These are phyloP conservation scores for Dinomys branickii DNA, from an alignment of 2,113 vertebrate genomes.

Conservation along the genomic window DNA sequence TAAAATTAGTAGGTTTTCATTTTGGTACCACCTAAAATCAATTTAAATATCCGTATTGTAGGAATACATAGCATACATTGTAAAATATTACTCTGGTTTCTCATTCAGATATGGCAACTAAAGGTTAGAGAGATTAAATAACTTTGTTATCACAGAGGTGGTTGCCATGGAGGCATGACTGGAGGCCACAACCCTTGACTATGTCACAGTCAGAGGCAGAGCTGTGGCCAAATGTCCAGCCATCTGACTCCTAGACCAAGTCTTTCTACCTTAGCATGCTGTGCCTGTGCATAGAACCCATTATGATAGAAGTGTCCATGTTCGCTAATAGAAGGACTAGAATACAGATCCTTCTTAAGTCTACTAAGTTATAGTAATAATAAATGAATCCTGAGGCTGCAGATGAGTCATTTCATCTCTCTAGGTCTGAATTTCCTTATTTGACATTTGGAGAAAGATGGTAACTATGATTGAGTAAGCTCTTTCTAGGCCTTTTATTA, in stretches of 20 bases:
- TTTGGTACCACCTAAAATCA: slow-evolving; percentile 34
- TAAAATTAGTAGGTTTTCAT: slow-evolving; percentile 12
- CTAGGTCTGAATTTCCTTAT: slow-evolving; percentile 4
- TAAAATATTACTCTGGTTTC: slow-evolving; percentile 24
- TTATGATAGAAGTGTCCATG: slow-evolving; percentile 16
- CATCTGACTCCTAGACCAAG: not conserved
- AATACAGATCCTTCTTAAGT: slow-evolving; percentile 34
- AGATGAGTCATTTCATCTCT: slow-evolving; percentile 17
- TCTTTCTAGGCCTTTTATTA: not conserved
- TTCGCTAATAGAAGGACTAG: slow-evolving; percentile 25
- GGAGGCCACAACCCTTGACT: not conserved
- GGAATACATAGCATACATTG: slow-evolving; percentile 30
- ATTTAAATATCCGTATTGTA: not conserved
- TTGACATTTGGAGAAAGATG: not conserved
- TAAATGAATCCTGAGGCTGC: not conserved
- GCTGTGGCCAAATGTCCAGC: not conserved
- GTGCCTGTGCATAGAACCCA: not conserved
- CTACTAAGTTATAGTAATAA: slow-evolving; percentile 43
- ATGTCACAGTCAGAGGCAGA: slow-evolving; percentile 31
- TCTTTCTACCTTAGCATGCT: not conserved
- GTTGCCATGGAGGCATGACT: slow-evolving; percentile 42
- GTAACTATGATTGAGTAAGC: not conserved
- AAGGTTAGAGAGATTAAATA: slow-evolving; percentile 60
- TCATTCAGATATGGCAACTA: slow-evolving; percentile 38
- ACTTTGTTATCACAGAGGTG: slow-evolving; percentile 39